phyloP scores from a whole-genome alignment of 2,113 vertebrate genomes.

The Chamaetylas fuelleborni region DNA sequence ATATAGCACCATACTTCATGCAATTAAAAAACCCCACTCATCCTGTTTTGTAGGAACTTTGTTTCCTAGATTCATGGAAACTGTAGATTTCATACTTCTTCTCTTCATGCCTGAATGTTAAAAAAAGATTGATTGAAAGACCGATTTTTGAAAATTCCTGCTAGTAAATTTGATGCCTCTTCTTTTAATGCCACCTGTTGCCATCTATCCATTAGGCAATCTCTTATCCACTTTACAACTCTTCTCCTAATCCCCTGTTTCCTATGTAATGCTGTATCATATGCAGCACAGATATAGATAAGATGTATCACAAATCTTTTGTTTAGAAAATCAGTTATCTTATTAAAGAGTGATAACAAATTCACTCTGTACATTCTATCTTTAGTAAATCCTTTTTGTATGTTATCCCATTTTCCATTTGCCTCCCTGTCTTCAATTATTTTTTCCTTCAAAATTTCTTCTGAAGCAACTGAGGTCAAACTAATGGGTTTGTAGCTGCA shows the following conservation, averaged over 20 bases:
- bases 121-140: not conserved
- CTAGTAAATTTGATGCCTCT: not conserved
- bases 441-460: conserved; percentile 40
- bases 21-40: fast-evolving
- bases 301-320: conserved; percentile 45
- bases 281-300: conserved; percentile 6
- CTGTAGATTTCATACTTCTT: not conserved
- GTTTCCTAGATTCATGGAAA: not conserved
- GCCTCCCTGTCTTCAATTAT: conserved; percentile 29
- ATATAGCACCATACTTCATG: not conserved
- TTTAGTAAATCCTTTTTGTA: conserved; percentile 55
- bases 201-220: conserved; percentile 20
- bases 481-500: conserved; percentile 25
- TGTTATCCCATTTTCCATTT: conserved; percentile 54
- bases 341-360: conserved; percentile 44
- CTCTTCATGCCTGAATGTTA: not conserved
- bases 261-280: conserved; percentile 31
- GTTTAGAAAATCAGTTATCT: conserved; percentile 60
- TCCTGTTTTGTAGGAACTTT: not conserved
- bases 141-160: not conserved
- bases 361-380: conserved; percentile 25
- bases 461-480: conserved; percentile 26
- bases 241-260: conserved; percentile 33
- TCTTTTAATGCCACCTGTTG: conserved; percentile 18
- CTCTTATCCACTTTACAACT: conserved; percentile 46